phyloP scores from a whole-genome alignment of 2,113 vertebrate species.

The Gasterosteus nipponicus region DNA sequence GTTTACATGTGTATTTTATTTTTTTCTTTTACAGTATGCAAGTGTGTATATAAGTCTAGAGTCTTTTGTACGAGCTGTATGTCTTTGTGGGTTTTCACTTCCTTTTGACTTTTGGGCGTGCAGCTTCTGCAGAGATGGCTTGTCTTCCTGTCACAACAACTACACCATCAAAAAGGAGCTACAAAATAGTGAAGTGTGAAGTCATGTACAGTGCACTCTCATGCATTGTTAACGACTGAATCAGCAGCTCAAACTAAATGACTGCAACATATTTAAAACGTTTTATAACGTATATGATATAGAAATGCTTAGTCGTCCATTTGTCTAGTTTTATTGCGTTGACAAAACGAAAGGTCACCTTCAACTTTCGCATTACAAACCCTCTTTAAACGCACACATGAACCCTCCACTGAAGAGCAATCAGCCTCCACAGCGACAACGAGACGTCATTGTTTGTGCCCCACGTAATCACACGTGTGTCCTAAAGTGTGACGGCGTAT shows the following conservation, averaged over 20 bases:
- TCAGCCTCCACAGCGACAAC: background rate
- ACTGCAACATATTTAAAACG: background rate
- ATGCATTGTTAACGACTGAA: background rate
- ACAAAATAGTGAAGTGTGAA: background rate
- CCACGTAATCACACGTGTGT: background rate
- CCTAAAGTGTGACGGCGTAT: background rate
- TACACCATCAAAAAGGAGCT: background rate
- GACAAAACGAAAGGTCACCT: background rate
- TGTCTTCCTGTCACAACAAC: constrained; percentile 44
- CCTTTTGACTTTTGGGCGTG: constrained; percentile 44
- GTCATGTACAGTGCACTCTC: background rate
- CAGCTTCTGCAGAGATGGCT: background rate
- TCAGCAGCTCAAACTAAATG: background rate
- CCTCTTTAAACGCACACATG: background rate
- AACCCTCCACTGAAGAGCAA: background rate
- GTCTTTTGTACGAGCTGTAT: background rate
- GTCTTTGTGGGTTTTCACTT: constrained; percentile 46
- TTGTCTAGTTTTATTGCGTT: background rate
- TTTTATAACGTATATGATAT: too few relatives aligned
- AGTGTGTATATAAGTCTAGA: background rate
- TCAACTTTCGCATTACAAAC: background rate
- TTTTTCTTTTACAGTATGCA: background rate
- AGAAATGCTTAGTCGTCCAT: background rate
- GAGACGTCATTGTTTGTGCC: background rate
- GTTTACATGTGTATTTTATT: background rate